Evolutionary conservation across 2,888 invertebrate genomes (phyloP), one percentile per base, ranked within the genome.

Genomic region (Melieria omissa): DNA sequence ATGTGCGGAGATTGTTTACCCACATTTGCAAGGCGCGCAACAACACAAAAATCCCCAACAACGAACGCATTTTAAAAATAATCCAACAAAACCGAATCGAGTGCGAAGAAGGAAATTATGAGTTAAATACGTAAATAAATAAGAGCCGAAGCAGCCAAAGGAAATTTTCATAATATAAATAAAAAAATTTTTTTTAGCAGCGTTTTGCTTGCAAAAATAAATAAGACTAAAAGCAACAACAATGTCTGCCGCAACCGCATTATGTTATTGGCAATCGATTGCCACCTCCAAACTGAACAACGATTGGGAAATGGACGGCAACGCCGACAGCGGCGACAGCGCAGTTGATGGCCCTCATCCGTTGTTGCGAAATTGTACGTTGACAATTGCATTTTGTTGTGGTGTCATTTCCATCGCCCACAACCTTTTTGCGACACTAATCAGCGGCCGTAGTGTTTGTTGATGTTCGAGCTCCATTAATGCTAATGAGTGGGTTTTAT

Each of bases 231-330:
- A n/a, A 52, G 9, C 9, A 14, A 45, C 29, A 10, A 41, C 42
- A 16, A 79, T 80, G 78, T 79, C 79, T 9, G 61, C 79, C 16
- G 79, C 79, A 44, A 52, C 52, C 58, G 77, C 79, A 49, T 73
- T 80, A 55, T 77, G 78, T 46, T 80, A 78, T 60, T 74, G 79
- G 49, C 79, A 79, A 72, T 78, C 78, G 52, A 63, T 77, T 67
- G 44, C 73, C 42, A 61, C 46, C 41, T 46, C 57, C 62, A 62
- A 41, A 45, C 65, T 72, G n/a, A 70, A 57, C 9, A 68, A 74
- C 71, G 78, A 78, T 73, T 80, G 81, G 80, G 75, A 79, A 70
- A 78, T 79, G 76, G 76, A 47, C 14, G 71, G 73, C 14, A n/a
- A 16, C 16, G 12, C 12, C 16, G 54, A 44, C 61, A 70, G 55